phyloP scores from a whole-genome alignment of 2,888 invertebrate genomes.

The Drosophila neutralis region DNA sequence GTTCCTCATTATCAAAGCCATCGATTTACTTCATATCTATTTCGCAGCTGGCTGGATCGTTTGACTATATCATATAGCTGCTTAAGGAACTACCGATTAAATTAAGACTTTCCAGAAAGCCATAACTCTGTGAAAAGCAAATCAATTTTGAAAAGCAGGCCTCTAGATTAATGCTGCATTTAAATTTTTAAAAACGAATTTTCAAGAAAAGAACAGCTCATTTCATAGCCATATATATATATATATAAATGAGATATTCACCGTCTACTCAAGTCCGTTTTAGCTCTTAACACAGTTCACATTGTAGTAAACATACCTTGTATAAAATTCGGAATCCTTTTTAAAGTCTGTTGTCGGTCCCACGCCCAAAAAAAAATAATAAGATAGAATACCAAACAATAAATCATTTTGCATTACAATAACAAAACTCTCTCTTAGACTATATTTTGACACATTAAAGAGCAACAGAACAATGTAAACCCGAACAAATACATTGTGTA shows the following conservation, averaged over 20 bases:
- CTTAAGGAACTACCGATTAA: not conserved
- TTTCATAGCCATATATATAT: not conserved
- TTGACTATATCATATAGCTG: not conserved
- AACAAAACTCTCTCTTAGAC: slow-evolving; percentile 50
- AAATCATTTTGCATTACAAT: slow-evolving; percentile 76
- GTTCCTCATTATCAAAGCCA: not conserved
- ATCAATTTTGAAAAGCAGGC: not conserved
- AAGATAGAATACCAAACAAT: slow-evolving; percentile 46
- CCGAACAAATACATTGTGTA: slow-evolving; percentile 23
- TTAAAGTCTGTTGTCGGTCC: slow-evolving; percentile 46
- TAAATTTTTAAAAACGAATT: not conserved
- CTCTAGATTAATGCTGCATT: not conserved
- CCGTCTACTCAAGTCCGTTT: not conserved
- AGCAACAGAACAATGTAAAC: slow-evolving; percentile 60
- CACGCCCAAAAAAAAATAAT: slow-evolving; percentile 49
- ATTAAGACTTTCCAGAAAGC: not conserved
- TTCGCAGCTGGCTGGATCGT: not conserved
- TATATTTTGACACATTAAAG: slow-evolving; percentile 80
- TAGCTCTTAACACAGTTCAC: not conserved
- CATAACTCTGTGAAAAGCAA: not conserved
- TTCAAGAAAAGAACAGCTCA: not conserved
- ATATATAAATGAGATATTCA: not conserved
- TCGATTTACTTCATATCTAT: not conserved
- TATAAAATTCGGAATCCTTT: slow-evolving; percentile 32
- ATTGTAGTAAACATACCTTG: slow-evolving; percentile 1